A percentile compares a stretch with the other conserved stretches of the same genome.
phyloP scores from a whole-genome alignment of 2,113 vertebrate species.

The Sula dactylatra region DNA sequence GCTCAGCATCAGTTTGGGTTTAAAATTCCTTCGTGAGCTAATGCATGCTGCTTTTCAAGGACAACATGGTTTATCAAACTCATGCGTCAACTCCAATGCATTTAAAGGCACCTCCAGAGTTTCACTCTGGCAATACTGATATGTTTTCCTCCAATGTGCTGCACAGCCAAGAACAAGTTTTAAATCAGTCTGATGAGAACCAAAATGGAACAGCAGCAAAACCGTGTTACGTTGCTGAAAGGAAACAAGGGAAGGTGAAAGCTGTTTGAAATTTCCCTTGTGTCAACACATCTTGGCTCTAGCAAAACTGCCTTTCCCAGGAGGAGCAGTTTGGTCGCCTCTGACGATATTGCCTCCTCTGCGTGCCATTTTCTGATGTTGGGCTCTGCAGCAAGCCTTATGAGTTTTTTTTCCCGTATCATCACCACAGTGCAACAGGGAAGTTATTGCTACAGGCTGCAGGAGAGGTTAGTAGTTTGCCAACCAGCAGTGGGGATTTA shows the following conservation, averaged over 20 bases:
- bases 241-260: neutral
- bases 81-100: neutral
- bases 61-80: neutral
- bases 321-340: neutral
- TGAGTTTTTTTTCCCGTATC: neutral
- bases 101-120: neutral
- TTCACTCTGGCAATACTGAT: neutral
- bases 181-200: neutral
- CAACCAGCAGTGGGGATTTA: neutral
- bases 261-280: neutral
- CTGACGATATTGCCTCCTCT: too few species aligned
- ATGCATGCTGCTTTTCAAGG: neutral
- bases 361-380: accelerated
- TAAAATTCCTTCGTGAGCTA: neutral
- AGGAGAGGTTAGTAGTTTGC: neutral
- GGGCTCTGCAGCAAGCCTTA: neutral
- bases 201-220: neutral
- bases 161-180: neutral
- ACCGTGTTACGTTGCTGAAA: neutral
- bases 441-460: neutral
- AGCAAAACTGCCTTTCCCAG: neutral
- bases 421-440: neutral
- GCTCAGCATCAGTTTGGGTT: neutral
- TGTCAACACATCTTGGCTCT: neutral
- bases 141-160: neutral